Conservation (phyloP, 1,140 invertebrate genomes). For the Ceratitis capitata region DNA sequence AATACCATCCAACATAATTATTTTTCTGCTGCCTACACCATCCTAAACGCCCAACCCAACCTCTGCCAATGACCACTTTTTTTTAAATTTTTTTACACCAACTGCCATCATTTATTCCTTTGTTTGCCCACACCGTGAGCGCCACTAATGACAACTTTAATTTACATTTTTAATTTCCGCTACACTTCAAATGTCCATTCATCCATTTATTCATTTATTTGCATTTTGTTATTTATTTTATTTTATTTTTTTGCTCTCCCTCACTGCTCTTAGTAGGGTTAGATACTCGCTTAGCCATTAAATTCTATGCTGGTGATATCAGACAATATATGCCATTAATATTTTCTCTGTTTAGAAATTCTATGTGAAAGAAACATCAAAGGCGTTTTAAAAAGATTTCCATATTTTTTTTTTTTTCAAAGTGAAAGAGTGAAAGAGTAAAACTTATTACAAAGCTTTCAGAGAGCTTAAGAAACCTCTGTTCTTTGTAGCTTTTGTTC, state of each 20-base stretch:
- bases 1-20: not conserved
- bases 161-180: conserved; percentile 38
- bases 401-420: no score
- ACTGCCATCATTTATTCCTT: not conserved
- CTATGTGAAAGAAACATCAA: not conserved
- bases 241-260: no score
- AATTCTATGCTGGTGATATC: no score
- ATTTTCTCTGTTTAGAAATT: not conserved
- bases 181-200: conserved; percentile 1
- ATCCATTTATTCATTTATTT: not conserved
- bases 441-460: no score
- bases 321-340: not conserved
- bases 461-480: no score
- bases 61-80: not conserved
- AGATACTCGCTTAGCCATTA: no score
- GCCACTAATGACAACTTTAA: conserved; percentile 26
- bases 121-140: not conserved
- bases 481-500: no score
- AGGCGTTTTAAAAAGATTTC: no score
- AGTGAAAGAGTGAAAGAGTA: no score
- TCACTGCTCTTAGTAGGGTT: no score
- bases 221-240: not conserved
- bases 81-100: not conserved
- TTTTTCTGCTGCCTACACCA: not conserved
- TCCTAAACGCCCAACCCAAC: not conserved